A percentile compares a stretch with the other conserved stretches of the same genome.
phyloP scores from a whole-genome alignment of 2,888 invertebrate species.

The Leucophora obtusa region DNA sequence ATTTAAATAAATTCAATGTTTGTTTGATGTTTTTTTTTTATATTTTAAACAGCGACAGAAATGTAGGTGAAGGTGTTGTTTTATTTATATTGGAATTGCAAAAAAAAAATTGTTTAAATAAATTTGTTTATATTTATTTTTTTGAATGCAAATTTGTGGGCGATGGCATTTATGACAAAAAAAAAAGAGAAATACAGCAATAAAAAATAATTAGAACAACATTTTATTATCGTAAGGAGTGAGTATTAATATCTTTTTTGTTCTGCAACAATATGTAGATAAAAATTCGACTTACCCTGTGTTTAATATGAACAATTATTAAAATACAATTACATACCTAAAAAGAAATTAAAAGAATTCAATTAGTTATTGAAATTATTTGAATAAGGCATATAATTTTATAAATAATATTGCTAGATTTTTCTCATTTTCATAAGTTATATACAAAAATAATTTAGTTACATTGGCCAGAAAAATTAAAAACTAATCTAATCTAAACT shows the following conservation, averaged over 20 bases:
- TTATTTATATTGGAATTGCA: constrained; percentile 43
- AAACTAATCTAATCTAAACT: too few species aligned
- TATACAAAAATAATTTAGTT: too few species aligned
- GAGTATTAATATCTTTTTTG: neutral
- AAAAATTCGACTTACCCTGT: too few species aligned
- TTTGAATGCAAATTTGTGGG: constrained; percentile 23
- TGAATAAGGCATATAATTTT: too few species aligned
- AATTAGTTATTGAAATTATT: too few species aligned
- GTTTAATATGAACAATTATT: too few species aligned
- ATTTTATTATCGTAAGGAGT: neutral
- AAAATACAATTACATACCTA: too few species aligned
- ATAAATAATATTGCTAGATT: too few species aligned
- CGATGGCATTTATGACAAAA: constrained; percentile 28
- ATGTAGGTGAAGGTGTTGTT: constrained; percentile 62
- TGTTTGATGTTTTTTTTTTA: constrained; percentile 17
- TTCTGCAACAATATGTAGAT: too few species aligned
- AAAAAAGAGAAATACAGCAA: neutral
- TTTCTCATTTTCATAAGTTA: too few species aligned
- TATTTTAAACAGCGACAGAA: constrained; percentile 25
- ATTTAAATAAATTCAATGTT: constrained; percentile 43
- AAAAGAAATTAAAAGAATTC: too few species aligned
- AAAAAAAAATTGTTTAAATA: constrained; percentile 4
- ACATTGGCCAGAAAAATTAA: too few species aligned
- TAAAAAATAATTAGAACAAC: neutral
- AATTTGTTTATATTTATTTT: constrained; percentile 27